phyloP scores from a whole-genome alignment of 2,113 vertebrate genomes.

The Ochotona princeps region DNA sequence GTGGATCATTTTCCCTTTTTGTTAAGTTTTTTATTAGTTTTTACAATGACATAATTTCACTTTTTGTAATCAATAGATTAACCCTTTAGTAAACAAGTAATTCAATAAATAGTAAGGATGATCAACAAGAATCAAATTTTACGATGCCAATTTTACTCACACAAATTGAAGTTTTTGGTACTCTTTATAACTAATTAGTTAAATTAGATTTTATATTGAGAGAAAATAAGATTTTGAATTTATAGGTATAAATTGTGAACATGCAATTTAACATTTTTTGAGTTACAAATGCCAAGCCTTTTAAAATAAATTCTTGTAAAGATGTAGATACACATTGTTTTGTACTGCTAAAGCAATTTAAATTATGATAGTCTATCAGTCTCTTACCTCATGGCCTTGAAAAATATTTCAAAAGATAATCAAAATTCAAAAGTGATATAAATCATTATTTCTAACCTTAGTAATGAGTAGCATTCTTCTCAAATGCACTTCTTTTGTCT shows the following conservation, averaged over 20 bases:
- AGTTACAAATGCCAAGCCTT: neutral
- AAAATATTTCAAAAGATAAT: neutral
- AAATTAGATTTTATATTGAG: slow-evolving; percentile 38
- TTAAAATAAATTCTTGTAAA: neutral
- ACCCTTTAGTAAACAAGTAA: neutral
- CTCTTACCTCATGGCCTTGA: neutral
- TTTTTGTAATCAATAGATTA: neutral
- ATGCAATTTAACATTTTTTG: neutral
- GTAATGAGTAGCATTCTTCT: neutral
- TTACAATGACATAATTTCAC: too few relatives aligned
- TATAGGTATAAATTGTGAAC: slow-evolving; percentile 21
- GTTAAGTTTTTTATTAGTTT: too few relatives aligned
- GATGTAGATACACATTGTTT: neutral
- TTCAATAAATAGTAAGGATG: neutral
- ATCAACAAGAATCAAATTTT: too few relatives aligned
- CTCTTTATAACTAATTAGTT: neutral
- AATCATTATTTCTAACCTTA: neutral
- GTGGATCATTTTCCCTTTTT: too few relatives aligned
- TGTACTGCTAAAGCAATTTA: neutral
- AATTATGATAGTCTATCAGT: neutral
- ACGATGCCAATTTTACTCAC: too few relatives aligned
- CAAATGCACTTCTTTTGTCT: neutral
- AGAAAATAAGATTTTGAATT: slow-evolving; percentile 63
- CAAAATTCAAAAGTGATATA: neutral
- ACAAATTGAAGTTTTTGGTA: too few relatives aligned